Conservation (phyloP, 2,113 vertebrate species). For the Antechinus flavipes region DNA sequence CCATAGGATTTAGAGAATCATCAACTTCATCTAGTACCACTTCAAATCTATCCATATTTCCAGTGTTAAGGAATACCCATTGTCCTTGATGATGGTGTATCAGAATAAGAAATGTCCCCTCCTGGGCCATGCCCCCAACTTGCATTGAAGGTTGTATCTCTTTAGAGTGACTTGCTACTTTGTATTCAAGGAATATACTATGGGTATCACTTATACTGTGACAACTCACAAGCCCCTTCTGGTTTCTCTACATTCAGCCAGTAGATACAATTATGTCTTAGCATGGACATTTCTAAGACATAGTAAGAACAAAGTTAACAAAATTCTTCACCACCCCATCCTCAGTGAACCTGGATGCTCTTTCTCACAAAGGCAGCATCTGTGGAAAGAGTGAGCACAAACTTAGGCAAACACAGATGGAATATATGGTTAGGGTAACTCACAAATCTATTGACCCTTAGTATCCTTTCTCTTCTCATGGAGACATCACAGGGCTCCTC, state of each 20-base stretch:
- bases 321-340: not conserved
- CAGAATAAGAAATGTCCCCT: not conserved
- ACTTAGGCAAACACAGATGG: not conserved
- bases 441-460: no score
- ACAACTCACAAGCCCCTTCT: not conserved
- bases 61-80: not conserved
- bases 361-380: no score
- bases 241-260: not conserved
- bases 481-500: not conserved
- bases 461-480: no score
- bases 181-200: not conserved
- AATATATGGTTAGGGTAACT: not conserved
- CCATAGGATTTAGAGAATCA: not conserved
- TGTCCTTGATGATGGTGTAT: not conserved
- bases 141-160: not conserved
- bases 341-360: no score
- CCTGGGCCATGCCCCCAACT: not conserved
- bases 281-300: not conserved
- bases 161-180: not conserved
- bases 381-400: no score
- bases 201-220: not conserved
- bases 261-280: not conserved
- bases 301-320: not conserved
- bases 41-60: not conserved
- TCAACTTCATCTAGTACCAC: not conserved